Evolutionary conservation across 64 coral and sea anemone species (phyloP).

Genomic region (Porites lutea): DNA sequence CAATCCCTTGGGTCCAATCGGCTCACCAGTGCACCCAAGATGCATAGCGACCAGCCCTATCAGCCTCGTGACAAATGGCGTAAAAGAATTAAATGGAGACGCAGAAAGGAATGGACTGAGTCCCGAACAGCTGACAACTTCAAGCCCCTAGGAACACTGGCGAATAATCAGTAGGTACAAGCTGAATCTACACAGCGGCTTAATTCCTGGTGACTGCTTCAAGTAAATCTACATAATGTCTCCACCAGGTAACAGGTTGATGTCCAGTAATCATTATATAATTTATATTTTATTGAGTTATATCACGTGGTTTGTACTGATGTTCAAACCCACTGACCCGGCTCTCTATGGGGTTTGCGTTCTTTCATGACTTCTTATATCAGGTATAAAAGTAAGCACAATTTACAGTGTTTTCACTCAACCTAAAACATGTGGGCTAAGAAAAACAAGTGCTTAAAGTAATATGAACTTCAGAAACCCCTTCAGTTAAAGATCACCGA

Average conservation of each 20-base stretch:
- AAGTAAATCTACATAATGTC: background rate
- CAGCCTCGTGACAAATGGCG: slow-evolving; percentile 81
- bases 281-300: background rate
- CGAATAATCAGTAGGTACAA: background rate
- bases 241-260: slow-evolving; percentile 16
- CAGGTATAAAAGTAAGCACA: background rate
- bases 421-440: background rate
- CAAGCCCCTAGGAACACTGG: slow-evolving; percentile 46
- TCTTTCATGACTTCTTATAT: background rate
- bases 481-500: background rate
- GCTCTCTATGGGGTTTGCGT: background rate
- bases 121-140: slow-evolving; percentile 53
- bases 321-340: too few relatives aligned
- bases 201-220: background rate
- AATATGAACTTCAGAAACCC: too few relatives aligned
- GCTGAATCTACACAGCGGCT: background rate
- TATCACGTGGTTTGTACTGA: too few relatives aligned
- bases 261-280: background rate
- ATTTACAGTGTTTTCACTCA: background rate
- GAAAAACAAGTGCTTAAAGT: background rate
- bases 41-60: slow-evolving; percentile 54
- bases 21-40: slow-evolving; percentile 67
- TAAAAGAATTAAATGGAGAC: slow-evolving; percentile 88
- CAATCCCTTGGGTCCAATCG: slow-evolving; percentile 74
- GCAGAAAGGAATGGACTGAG: slow-evolving; percentile 69